These are phyloP conservation scores for Halcyon senegalensis DNA, from an alignment of 2,113 vertebrate species.

Conservation along the genomic window DNA sequence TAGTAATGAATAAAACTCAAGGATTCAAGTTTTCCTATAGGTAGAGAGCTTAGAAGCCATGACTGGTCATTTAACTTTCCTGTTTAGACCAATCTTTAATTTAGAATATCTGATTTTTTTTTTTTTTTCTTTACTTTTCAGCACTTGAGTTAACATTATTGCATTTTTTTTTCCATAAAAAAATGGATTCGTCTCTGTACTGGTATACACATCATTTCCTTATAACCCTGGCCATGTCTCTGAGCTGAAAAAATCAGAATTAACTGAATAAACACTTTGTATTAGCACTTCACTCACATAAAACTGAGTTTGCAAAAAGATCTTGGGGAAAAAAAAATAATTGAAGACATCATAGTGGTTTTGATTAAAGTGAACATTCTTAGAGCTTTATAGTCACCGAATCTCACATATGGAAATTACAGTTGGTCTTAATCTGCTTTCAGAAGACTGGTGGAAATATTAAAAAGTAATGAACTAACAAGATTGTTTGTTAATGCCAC, in stretches of 20 bases:
- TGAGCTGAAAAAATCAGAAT: background rate
- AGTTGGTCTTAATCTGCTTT: constrained; percentile 74
- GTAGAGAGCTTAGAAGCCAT: background rate
- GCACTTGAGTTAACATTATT: background rate
- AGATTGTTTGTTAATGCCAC: constrained; percentile 80
- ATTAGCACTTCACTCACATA: constrained; percentile 23
- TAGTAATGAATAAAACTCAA: background rate
- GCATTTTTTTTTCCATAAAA: background rate
- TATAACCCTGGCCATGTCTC: background rate
- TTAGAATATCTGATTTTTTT: background rate
- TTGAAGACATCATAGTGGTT: constrained; percentile 45
- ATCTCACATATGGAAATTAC: constrained; percentile 74
- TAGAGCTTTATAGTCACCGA: constrained; percentile 65
- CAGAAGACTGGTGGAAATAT: constrained; percentile 75
- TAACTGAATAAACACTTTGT: background rate
- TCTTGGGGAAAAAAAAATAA: constrained; percentile 30
- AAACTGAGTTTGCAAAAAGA: constrained; percentile 42
- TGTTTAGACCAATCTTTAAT: background rate
- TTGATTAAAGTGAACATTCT: constrained; percentile 72
- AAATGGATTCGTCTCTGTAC: background rate
- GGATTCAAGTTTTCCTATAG: background rate
- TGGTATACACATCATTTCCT: background rate
- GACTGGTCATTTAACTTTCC: background rate
- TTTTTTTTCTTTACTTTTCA: background rate
- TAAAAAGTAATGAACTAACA: constrained; percentile 81